Base-by-base conservation (phyloP, 2,888 invertebrate species). In the Lucinisca nassula region DNA sequence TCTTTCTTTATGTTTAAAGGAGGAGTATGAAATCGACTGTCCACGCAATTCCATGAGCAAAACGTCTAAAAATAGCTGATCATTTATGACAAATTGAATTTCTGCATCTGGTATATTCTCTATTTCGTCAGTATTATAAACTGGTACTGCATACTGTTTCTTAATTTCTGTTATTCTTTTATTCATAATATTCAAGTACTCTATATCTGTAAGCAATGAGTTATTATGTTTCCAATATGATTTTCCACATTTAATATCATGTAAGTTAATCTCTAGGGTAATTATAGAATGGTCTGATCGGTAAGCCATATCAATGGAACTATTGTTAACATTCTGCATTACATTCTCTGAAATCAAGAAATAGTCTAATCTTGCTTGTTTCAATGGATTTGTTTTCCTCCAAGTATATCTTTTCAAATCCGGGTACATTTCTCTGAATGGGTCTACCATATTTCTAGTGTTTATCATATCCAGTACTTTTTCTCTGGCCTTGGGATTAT, bases 71-170 rank as follows among this genome's bases (percentile, higher is more conserved):
- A 78, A 78, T 24, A 78, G 35, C 58, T 67, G 70, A 30, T 79
- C 72, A 80, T 72, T 72, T 8, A 79, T 79, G 14, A n/a, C 35
- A 27, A 79, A 79, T 49, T 79, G 79, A 10, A 80, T 51, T 49
- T 80, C 51, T 21, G 27, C 12, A 21, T 80, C 37, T 27, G 72
- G 72, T 14, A 80, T 49, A 14, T 49, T n/a, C 14, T 32, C 35
- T 21, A 51, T 24, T 27, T 72, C 40, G 10, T 80, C 45, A 14
- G 0, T 49, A 38, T 80, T 21, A 37, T 80, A 80, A n/a, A 72
- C 32, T 1, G 73, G 49, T 49, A 73, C 17, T 12, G 21, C 21
- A 37, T 80, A 72, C 49, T 80, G 72, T 14, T 80, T 32, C 73
- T 49, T 80, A 10, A 72, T 73, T 72, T 79, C 12, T 30, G 2